Base-by-base conservation (phyloP, 2,113 vertebrate species). In the Picathartes gymnocephalus region DNA sequence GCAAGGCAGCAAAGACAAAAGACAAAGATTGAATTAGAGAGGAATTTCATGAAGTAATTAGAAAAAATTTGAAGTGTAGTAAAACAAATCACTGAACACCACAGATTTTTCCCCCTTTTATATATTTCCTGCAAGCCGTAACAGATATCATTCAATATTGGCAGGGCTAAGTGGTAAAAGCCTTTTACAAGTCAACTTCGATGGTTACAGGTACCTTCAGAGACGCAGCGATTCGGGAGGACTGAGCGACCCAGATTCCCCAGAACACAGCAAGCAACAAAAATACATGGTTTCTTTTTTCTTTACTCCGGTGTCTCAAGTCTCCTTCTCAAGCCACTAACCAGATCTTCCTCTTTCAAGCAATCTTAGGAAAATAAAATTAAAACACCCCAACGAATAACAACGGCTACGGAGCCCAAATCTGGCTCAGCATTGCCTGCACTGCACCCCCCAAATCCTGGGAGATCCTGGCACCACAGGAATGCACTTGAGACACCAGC, bases 1-100 rank as follows among this genome's bases (percentile, higher is more conserved):
- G 99, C 98, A 99, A 99, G 98, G 99, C 98, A 99, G 98, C 98
- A 99, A 99, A 99, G 97, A 99, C 98, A 99, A 98, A 98, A 98
- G 98, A 98, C 97, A 98, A 98, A 98, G 97, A 98, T 97, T 98
- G 97, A 98, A 98, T 98, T 98, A 98, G 98, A 98, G 97, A 93
- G 96, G 97, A 96, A 97, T 97, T 97, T 98, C 97, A 98, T 56
- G 96, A 96, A 78, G 96, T 35, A 93, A 97, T 91, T 96, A 97
- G 98, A 97, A 98, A 96, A 97, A 96, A 92, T 82, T 86, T 97
- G 97, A 98, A 98, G 97, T 97, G 87, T 97, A 97, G 96, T 86
- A 98, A 95, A 98, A 98, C 96, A 97, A 79, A 96, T 80, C 94
- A 97, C 86, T 93, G 94, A 96, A 97, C 71, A 97, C 94, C 95